Evolutionary conservation across 2,113 vertebrate species (phyloP).

Genomic region (Corynorhinus townsendii): DNA sequence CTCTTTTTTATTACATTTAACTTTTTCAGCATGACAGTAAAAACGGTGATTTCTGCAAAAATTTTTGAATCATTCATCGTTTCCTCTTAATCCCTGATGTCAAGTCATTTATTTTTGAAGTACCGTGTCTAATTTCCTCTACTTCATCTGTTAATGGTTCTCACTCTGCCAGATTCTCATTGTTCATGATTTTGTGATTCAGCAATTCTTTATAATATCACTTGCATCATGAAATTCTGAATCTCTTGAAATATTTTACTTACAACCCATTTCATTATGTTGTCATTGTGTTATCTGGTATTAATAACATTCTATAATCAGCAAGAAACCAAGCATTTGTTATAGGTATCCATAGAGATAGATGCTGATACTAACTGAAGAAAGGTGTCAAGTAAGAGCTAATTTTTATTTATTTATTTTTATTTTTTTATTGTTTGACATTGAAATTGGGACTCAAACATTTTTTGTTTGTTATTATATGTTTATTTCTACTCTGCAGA

Average conservation of each 20-base stretch:
- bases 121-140: neutral
- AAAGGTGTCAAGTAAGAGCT: neutral
- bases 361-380: neutral
- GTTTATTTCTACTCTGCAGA: no score
- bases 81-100: neutral
- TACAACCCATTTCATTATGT: neutral
- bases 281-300: neutral
- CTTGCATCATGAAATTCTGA: neutral
- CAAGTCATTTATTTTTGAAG: slow-evolving; percentile 15
- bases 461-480: no score
- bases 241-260: neutral
- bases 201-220: neutral
- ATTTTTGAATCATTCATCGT: neutral
- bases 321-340: neutral
- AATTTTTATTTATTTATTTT: no score
- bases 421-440: no score
- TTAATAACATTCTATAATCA: neutral
- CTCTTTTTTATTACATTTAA: neutral
- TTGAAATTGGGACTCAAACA: no score
- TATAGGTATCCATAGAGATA: neutral
- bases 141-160: neutral
- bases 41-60: neutral
- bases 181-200: neutral
- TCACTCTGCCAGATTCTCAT: neutral
- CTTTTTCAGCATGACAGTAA: neutral